Evolutionary conservation across 2,797 vertebrate species (phyloP), one percentile per base, ranked within the genome.

Genomic region (Megalops cyprinoides): DNA sequence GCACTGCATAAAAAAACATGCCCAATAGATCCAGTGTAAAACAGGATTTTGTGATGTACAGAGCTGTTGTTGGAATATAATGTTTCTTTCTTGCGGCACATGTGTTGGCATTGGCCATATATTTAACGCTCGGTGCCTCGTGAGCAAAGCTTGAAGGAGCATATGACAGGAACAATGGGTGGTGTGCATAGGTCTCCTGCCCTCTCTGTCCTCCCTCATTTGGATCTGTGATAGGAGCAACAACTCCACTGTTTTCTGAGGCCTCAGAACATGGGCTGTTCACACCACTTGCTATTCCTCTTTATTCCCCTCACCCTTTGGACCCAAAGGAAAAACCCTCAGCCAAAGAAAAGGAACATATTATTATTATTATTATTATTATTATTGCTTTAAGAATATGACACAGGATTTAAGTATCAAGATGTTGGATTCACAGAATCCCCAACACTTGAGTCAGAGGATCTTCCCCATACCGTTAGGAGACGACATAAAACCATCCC

Each of bases 191-290:
- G 62, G 37, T 71, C 65, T 79, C 37, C 31, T 55, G 55, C 55
- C 62, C 65, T 79, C 49, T 55, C 65, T 31, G n/a, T 79, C 48
- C 31, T 65, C 49, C 78, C 34, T 55, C 46, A 23, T 55, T 71
- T n/a, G 65, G 49, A 12, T 23, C 77, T 25, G 65, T 44, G 49
- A 55, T 53, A 31, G 49, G 42, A 79, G 78, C 78, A 79, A 65
- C 78, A 37, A 62, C 65, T 69, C 49, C 65, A 67, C 51, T 48
- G 78, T 79, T 79, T 34, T 49, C 51, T 65, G 62, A 79, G 65
- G 48, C 65, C 62, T 79, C 67, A 73, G 69, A 73, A 65, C 62
- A 65, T 65, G 62, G 62, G 69, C 39, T 73, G 44, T 73, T 34
- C 69, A 71, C 34, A 73, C 42, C 37, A 46, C 23, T n/a, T 20